Conservation (phyloP, 1,140 invertebrate species). For the Trichomalopsis sarcophagae region DNA sequence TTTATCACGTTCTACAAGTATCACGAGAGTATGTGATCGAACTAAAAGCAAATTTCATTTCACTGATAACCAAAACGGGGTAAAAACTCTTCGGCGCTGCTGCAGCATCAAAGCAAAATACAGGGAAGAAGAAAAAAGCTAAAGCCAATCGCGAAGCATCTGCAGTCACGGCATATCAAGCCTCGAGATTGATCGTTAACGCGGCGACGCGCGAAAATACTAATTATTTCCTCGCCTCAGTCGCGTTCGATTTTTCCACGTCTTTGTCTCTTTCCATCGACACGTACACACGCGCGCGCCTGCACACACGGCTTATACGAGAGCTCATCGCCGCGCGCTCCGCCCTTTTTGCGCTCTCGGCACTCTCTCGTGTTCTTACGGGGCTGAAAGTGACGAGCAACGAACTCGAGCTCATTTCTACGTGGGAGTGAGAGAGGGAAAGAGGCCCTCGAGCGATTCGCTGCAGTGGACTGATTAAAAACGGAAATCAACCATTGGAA, state of each 20-base stretch:
- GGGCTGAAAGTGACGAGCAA: neutral
- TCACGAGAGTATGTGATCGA: too few species aligned
- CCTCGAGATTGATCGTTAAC: slow-evolving; percentile 25
- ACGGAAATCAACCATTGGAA: slow-evolving; percentile 61
- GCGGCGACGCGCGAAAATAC: slow-evolving; percentile 30
- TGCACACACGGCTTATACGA: neutral
- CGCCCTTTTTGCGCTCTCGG: neutral
- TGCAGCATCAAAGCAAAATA: too few species aligned
- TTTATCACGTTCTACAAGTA: too few species aligned
- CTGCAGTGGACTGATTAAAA: slow-evolving; percentile 62
- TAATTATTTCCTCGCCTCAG: slow-evolving; percentile 40
- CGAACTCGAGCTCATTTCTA: neutral
- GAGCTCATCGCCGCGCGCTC: neutral
- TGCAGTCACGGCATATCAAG: neutral
- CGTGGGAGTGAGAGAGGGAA: neutral
- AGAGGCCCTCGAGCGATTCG: slow-evolving; percentile 54
- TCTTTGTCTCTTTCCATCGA: neutral
- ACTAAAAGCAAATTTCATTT: too few species aligned
- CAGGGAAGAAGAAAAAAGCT: too few species aligned
- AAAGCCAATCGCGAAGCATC: too few species aligned
- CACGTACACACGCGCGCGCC: neutral
- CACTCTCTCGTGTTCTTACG: neutral
- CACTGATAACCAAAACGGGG: too few species aligned
- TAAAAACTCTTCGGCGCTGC: too few species aligned
- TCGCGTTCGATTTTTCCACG: slow-evolving; percentile 21